These are phyloP conservation scores for Tortricodes alternella DNA, from an alignment of 2,888 invertebrate species.

Conservation along the genomic window DNA sequence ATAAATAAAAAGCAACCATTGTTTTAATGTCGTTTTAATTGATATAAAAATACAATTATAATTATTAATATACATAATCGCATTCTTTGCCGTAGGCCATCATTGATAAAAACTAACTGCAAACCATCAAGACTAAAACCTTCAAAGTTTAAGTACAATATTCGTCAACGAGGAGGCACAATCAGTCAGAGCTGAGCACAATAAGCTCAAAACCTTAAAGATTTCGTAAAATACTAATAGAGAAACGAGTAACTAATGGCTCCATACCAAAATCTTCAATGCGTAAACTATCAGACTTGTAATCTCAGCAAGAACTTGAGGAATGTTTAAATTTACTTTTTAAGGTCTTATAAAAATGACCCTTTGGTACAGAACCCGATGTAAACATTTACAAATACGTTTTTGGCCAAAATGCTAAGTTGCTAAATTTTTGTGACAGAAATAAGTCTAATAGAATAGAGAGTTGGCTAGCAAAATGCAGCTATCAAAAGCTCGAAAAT, in stretches of 20 bases:
- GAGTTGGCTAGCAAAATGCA: slow-evolving; percentile 38
- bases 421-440: slow-evolving; percentile 34
- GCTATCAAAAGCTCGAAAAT: slow-evolving; percentile 40
- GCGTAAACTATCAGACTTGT: slow-evolving; percentile 28
- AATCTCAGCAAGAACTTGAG: slow-evolving; percentile 18
- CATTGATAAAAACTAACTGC: slow-evolving; percentile 58
- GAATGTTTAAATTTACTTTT: slow-evolving; percentile 19
- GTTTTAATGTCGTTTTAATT: slow-evolving; percentile 66
- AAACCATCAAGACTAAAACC: slow-evolving; percentile 56
- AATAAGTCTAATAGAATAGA: slow-evolving; percentile 38
- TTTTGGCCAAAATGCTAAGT: slow-evolving; percentile 26
- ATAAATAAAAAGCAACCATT: slow-evolving; percentile 43
- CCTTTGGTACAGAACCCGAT: slow-evolving; percentile 6
- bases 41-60: slow-evolving; percentile 80
- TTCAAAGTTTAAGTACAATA: slow-evolving; percentile 65
- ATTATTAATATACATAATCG: slow-evolving; percentile 73
- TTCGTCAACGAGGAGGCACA: slow-evolving; percentile 55
- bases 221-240: slow-evolving; percentile 29
- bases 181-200: slow-evolving; percentile 56
- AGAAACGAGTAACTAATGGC: slow-evolving; percentile 21
- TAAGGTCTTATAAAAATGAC: too few relatives aligned
- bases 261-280: slow-evolving; percentile 10
- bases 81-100: slow-evolving; percentile 65
- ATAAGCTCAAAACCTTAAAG: slow-evolving; percentile 40
- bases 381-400: slow-evolving; percentile 29